Base-by-base conservation (phyloP, 2,797 vertebrate genomes). In the Buphagus erythrorhynchus region DNA sequence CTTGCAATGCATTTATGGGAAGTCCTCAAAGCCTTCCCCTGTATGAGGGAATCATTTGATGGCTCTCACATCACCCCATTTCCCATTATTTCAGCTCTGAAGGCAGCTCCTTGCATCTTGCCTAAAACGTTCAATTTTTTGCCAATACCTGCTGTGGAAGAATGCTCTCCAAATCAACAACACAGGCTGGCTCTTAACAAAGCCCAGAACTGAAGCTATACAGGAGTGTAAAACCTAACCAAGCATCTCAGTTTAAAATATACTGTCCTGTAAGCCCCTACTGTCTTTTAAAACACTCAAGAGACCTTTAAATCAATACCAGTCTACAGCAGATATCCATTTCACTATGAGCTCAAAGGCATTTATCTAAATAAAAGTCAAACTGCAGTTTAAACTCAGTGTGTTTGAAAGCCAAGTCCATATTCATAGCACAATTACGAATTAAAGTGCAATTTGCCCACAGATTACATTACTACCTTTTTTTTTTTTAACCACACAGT, bases 381-480 rank as follows among this genome's bases (percentile, higher is more conserved):
- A 98, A 98, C 98, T 98, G 97, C 97, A 98, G 97, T 98, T 98
- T 96, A 98, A 98, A 98, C 98, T 96, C 98, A 75, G 97, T 87
- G 94, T 81, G 69, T 98, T 98, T 98, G 98, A 98, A 98, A 98
- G 97, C 98, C 96, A 97, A 96, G 98, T 98, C 98, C 98, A 97
- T 97, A 98, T 98, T 98, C 95, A 97, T 96, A 97, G 97, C 89
- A 97, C 93, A 97, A 97, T 97, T 98, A 98, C 57, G 76, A 96
- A 98, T 98, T 98, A 98, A 98, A 98, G 97, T 97, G 97, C 94
- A 98, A 99, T 99, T 99, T 99, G 98, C 98, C 97, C 93, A 82
- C 94, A 98, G 98, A 99, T 98, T 98, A 97, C 92, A 97, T 97
- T 98, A 98, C 97, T 95, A 87, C 85, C 21, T 52, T 35, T 67